Percentiles rank a stretch among this genome's conserved stretches.
Evolutionary conservation across 2,113 vertebrate genomes (phyloP).

Genomic region (Zosterops lateralis): DNA sequence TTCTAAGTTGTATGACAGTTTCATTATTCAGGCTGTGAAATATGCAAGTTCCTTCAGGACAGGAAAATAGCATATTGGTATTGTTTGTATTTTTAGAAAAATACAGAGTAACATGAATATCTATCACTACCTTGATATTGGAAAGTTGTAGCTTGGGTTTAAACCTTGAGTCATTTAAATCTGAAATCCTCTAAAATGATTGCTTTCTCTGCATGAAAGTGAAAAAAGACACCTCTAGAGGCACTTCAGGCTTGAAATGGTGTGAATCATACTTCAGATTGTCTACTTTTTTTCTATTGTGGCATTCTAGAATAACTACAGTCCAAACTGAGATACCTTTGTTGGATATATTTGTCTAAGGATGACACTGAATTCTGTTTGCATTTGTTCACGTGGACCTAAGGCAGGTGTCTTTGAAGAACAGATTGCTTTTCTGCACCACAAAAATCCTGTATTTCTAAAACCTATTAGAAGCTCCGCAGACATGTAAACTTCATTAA

Average conservation of each 20-base stretch:
- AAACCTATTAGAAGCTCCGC: background rate
- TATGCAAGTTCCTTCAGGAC: background rate
- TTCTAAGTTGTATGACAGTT: background rate
- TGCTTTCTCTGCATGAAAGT: background rate
- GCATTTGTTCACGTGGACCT: background rate
- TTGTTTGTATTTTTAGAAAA: background rate
- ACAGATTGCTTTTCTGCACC: background rate
- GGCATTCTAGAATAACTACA: background rate
- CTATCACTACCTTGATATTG: background rate
- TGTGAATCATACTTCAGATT: background rate
- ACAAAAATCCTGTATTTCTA: background rate
- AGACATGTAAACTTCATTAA: background rate
- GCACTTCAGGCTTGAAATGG: background rate
- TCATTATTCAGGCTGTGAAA: background rate
- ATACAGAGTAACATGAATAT: background rate
- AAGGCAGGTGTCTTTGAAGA: background rate
- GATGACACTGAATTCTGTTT: background rate
- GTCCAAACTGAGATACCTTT: background rate
- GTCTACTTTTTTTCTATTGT: background rate
- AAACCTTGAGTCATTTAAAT: background rate
- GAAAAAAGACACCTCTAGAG: background rate
- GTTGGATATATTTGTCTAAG: background rate
- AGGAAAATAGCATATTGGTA: background rate
- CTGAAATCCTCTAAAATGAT: background rate
- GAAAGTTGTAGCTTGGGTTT: background rate